A percentile compares a stretch with the other conserved stretches of the same genome.
These are phyloP conservation scores for Anneissia japonica DNA, from an alignment of 35 echinoderm and acorn worm species.

Conservation along the genomic window DNA sequence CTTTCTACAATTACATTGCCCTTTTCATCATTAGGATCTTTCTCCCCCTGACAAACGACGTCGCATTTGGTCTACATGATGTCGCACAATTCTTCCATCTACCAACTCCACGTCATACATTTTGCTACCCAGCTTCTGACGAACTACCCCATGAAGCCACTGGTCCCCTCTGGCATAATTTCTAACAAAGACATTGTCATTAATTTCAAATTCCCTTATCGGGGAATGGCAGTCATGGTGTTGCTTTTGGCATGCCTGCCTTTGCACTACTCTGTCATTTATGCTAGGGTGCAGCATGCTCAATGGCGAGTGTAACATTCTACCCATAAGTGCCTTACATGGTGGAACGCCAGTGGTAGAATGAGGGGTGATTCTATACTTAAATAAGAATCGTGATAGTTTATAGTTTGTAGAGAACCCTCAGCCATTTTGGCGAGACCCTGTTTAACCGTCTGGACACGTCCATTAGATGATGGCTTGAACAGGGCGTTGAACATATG, in stretches of 20 bases:
- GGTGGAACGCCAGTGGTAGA: slow-evolving; percentile 43
- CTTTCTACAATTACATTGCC: no score
- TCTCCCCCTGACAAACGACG: neutral
- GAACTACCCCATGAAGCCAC: slow-evolving; percentile 13
- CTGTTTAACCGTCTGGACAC: slow-evolving; percentile 42
- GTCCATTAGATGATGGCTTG: slow-evolving; percentile 36
- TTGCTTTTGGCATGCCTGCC: slow-evolving; percentile 21
- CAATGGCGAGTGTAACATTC: slow-evolving; percentile 1
- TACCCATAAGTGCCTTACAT: slow-evolving; percentile 17
- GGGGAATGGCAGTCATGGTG: slow-evolving; percentile 19
- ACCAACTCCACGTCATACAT: slow-evolving; percentile 10
- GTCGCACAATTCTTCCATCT: slow-evolving; percentile 1
- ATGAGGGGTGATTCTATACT: slow-evolving; percentile 53
- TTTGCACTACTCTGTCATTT: neutral
- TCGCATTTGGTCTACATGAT: slow-evolving; percentile 26
- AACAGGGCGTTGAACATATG: slow-evolving; percentile 39
- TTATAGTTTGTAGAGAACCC: slow-evolving; percentile 47
- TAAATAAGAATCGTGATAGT: slow-evolving; percentile 46
- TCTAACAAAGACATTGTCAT: slow-evolving; percentile 18
- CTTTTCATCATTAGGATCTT: neutral
- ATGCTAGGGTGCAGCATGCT: slow-evolving; percentile 27
- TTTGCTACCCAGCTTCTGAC: neutral
- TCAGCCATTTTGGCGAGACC: slow-evolving; percentile 9
- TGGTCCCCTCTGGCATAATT: slow-evolving; percentile 22
- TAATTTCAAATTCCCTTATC: neutral